Conservation (phyloP, 2,113 vertebrate species). For the Sylvilagus bachmani region DNA sequence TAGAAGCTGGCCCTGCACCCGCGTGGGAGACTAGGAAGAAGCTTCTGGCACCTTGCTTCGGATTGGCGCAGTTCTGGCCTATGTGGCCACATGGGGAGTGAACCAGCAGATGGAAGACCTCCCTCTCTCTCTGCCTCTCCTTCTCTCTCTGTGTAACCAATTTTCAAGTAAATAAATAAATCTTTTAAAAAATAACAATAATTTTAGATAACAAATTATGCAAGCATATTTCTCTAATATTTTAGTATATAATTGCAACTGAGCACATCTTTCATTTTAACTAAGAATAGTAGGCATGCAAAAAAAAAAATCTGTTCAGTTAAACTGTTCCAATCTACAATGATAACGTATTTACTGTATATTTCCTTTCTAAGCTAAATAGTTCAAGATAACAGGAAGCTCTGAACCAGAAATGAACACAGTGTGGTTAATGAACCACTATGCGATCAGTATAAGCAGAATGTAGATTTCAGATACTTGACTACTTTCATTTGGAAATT, state of each 20-base stretch:
- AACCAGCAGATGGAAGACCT: too few relatives aligned
- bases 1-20: too few relatives aligned
- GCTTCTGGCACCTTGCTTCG: too few relatives aligned
- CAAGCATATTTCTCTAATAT: neutral
- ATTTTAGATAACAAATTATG: neutral
- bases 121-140: too few relatives aligned
- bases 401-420: neutral
- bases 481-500: neutral
- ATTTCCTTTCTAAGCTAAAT: neutral
- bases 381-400: too few relatives aligned
- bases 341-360: neutral
- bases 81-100: too few relatives aligned
- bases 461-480: neutral
- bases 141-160: neutral
- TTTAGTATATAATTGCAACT: neutral
- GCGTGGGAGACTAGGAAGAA: too few relatives aligned
- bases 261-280: neutral
- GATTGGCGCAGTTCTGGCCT: too few relatives aligned
- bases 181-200: neutral
- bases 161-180: too few relatives aligned
- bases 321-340: neutral
- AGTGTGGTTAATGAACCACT: neutral
- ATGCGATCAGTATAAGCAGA: neutral
- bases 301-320: neutral
- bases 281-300: neutral